phyloP scores from a whole-genome alignment of 2,113 vertebrate genomes.

The Salvelinus alpinus region DNA sequence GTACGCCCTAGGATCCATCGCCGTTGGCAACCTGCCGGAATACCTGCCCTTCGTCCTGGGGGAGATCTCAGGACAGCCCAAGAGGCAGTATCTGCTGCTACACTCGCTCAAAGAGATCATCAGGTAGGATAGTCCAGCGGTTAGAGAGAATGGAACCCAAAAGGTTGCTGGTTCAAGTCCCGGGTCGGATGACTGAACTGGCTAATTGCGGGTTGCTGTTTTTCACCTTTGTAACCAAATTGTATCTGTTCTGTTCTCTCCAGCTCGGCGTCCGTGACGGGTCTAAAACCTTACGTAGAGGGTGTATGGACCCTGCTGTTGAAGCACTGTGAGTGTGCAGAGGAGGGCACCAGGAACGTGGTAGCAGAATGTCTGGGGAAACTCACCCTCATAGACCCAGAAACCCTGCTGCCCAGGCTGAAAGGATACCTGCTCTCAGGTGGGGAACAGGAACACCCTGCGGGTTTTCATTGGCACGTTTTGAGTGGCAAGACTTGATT shows the following conservation, averaged over 20 bases:
- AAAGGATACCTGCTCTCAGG: slow-evolving; percentile 97
- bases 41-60: slow-evolving; percentile 98
- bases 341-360: slow-evolving; percentile 97
- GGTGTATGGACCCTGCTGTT: slow-evolving; percentile 93
- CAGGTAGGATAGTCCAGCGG: slow-evolving; percentile 44
- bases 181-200: no score
- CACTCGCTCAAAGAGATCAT: slow-evolving; percentile 99
- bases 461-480: no score
- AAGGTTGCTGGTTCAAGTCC: no score
- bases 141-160: neutral
- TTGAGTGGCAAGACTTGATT: neutral
- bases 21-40: slow-evolving; percentile 96
- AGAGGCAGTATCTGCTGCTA: slow-evolving; percentile 95
- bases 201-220: no score
- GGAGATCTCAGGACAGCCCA: slow-evolving; percentile 96
- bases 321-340: slow-evolving; percentile 96
- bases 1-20: slow-evolving; percentile 95
- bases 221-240: no score
- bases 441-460: slow-evolving; percentile 42
- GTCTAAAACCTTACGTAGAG: slow-evolving; percentile 96
- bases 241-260: neutral
- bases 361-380: slow-evolving; percentile 97
- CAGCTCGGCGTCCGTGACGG: slow-evolving; percentile 86
- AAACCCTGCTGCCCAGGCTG: slow-evolving; percentile 92
- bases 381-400: slow-evolving; percentile 94